Percentiles rank a stretch among this genome's conserved stretches.
These are phyloP conservation scores for Paguma larvata DNA, from an alignment of 2,797 vertebrate species.

Conservation along the genomic window DNA sequence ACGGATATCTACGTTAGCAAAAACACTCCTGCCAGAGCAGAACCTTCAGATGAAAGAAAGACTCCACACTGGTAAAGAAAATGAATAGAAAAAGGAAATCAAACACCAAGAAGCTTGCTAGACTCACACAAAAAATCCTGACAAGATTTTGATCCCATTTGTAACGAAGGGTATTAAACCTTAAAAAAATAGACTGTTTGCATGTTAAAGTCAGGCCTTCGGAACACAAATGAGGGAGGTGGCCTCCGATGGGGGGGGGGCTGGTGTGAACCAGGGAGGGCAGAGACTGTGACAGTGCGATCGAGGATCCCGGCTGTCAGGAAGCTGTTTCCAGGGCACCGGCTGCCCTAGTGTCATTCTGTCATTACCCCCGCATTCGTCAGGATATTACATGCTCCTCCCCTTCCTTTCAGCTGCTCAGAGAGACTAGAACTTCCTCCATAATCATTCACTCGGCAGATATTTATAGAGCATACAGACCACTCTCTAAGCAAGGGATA, in stretches of 20 bases:
- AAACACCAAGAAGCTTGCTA: not conserved
- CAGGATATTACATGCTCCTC: not conserved
- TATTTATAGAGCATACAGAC: not conserved
- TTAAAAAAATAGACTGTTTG: not conserved
- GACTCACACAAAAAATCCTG: not conserved
- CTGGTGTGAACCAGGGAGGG: not conserved
- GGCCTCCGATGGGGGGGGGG: not conserved
- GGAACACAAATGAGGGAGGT: not conserved
- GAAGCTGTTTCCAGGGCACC: too few relatives aligned
- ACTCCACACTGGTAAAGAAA: not conserved
- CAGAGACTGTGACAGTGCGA: not conserved
- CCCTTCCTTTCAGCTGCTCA: not conserved
- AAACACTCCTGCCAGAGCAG: not conserved
- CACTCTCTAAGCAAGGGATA: not conserved
- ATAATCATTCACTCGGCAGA: not conserved
- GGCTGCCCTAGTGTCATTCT: not conserved
- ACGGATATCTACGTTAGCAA: not conserved
- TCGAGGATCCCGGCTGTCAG: fast-evolving
- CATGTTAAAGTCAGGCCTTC: not conserved
- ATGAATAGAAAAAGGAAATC: not conserved
- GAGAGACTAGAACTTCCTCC: not conserved
- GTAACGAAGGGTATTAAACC: not conserved
- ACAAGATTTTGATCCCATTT: not conserved
- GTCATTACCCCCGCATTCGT: too few relatives aligned
- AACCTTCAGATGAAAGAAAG: not conserved